Evolutionary conservation across 1,140 invertebrate genomes (phyloP), one percentile per base, ranked within the genome.

Genomic region (Drosophila simulans): DNA sequence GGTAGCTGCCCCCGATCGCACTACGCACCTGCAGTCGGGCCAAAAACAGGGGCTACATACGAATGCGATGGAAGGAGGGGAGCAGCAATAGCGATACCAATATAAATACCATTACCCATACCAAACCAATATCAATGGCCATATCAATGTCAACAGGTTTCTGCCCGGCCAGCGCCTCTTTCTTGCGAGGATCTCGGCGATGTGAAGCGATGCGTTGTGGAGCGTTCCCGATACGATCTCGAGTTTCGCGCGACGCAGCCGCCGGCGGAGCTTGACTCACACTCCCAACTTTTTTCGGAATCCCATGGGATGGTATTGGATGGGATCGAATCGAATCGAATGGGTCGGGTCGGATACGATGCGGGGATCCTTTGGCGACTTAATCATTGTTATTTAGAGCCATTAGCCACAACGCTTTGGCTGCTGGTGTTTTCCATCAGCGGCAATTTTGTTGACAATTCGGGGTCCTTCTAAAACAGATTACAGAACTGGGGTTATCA

Each of bases 341-440:
- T 62, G 40, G 49, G 39, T 13, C 42, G 59, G 54, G 53, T 20
- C 12, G 42, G 40, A n/a, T 31, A 37, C 20, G 37, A 43, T 37
- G 39, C 55, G 42, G n/a, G 51, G 37, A 45, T 70, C 45, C 73
- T 59, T 60, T 65, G 63, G 59, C 70, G 65, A 69, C 76, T 88
- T 88, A 88, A 88, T 88, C 83, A 88, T 88, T 88, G 83, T 88
- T 89, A 88, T 88, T 88, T 89, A 64, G 56, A 73, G 77, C 76
- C 83, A 88, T 88, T 88, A 88, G 84, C 54, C 70, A 68, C 75
- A 63, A 64, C 55, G 59, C 65, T 64, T 69, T 66, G 77, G 83
- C 83, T 84, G 84, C 83, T 80, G 83, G 76, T 89, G 76, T 88
- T 88, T 88, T 69, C 75, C 75, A 53, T 79, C 52, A 49, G 43